Evolutionary conservation across 1,140 invertebrate species (phyloP), one percentile per base, ranked within the genome.

Genomic region (Heliconius melpomene): DNA sequence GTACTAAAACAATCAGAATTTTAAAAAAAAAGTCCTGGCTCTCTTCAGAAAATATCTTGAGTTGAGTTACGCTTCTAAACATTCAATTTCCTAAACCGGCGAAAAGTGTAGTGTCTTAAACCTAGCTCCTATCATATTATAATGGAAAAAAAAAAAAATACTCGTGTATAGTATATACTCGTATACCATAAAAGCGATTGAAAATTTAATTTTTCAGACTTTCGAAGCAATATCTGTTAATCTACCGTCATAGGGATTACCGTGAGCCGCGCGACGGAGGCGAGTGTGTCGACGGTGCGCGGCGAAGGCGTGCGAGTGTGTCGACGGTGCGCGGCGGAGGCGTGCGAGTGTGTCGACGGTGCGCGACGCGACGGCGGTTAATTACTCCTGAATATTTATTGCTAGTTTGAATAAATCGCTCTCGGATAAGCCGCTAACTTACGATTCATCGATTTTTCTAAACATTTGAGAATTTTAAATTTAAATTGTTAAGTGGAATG

Each of bases 331-430:
- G 9, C 60, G 60, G 1, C 2, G 54, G 2, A 29, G 60, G 3
- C 60, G 60, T 66, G 8, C n/a, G 8, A 66, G 60, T 66, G 6
- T 66, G 11, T 66, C 60, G 60, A 66, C 60, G 23, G 20, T 26
- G n/a, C 57, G 80, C 84, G 89, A 90, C 92, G 92, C 26, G 60
- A 66, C 60, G 60, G 3, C 23, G 23, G 11, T 6, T 66, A 66
- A 66, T 66, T 92, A 92, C 90, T 93, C 86, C 88, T 93, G 90
- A 92, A 92, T 92, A 92, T 93, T 93, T 92, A 93, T 92, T 91
- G 88, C 89, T 91, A 90, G 87, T 93, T 93, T 91, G 90, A 92
- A 92, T 92, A 93, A 91, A 91, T 91, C 88, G 88, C 88, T 83
- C 78, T 85, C 84, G 85, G 85, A 88, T 90, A 89, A 89, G 85